A percentile compares a stretch with the other conserved stretches of the same genome.
These are phyloP conservation scores for Tangara arthus DNA, from an alignment of 2,797 vertebrate species.

Conservation along the genomic window DNA sequence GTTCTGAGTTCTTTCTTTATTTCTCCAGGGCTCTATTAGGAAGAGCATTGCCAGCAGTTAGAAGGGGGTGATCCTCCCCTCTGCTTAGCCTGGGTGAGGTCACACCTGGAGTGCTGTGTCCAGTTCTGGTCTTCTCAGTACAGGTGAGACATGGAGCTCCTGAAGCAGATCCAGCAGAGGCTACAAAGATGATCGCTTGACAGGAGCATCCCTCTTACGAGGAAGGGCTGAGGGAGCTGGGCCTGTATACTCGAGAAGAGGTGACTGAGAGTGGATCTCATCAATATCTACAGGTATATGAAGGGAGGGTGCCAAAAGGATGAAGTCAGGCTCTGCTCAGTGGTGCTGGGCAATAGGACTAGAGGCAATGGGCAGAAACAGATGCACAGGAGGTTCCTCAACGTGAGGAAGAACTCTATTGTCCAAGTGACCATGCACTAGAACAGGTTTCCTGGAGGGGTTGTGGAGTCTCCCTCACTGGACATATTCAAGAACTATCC, in stretches of 20 bases:
- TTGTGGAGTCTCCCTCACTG: neutral
- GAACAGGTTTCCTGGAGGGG: neutral
- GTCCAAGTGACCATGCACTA: neutral
- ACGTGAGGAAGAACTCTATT: neutral
- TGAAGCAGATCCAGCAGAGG: fast-evolving
- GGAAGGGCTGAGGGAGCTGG: neutral
- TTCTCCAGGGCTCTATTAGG: neutral
- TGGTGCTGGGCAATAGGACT: neutral
- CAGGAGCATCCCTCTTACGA: fast-evolving
- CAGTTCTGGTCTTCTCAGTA: neutral
- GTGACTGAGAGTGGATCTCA: neutral
- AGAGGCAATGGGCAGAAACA: neutral
- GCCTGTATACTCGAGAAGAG: neutral
- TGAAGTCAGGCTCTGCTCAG: neutral
- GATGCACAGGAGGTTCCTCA: neutral
- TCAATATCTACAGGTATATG: neutral
- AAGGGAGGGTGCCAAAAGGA: neutral
- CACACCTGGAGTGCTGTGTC: neutral
- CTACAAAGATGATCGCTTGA: neutral
- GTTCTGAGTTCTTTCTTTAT: neutral
- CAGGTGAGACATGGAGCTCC: neutral
- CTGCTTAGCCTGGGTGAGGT: neutral
- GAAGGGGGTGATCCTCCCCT: neutral
- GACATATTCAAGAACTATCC: neutral
- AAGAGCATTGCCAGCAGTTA: neutral